Evolutionary conservation across 2,797 vertebrate genomes (phyloP), one percentile per base, ranked within the genome.

Genomic region (Melanotaenia nigrans): DNA sequence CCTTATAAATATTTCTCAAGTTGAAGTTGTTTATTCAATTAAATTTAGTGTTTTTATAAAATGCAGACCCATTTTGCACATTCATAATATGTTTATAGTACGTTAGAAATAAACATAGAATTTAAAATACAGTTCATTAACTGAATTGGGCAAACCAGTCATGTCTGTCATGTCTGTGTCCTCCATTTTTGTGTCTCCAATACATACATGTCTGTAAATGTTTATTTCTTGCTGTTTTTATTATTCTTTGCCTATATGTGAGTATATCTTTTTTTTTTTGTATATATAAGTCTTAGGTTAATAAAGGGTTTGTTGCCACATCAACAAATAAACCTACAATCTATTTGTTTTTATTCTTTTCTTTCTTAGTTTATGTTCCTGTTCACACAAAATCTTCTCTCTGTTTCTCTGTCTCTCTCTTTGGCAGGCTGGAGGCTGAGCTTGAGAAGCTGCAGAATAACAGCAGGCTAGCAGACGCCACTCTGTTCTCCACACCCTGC

Each of bases 361-460:
- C 16, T 45, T 18, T 45, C 6, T 62, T 6, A 51, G 11, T 36
- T 16, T 3, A 5, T 61, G 57, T 74, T 12, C 13, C 33, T 65
- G 4, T 24, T 35, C 22, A 22, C 33, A 45, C 20, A 65, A 12
- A 74, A 61, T 10, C 42, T n/a, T 65, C 33, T n/a, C 3, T 5
- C 25, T 54, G 45, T 60, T 47, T 67, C 5, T 68, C 16, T 68
- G 14, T 65, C 10, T 55, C 8, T 20, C n/a, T 58, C 11, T n/a
- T 18, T 49, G 28, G 38, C 81, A 96, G 95, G 40, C 80, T 95
- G 75, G 94, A 95, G 86, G 92, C 85, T 4, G 94, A 95, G 78
- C 89, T 95, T 47, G 95, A 95, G 81, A 95, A 95, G 76, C 82
- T 95, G 65, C 94, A 94, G 69, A 94, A 91, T 74, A 88, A 84